These are phyloP conservation scores for Chrysolina haemoptera DNA, from an alignment of 2,888 invertebrate genomes.

Conservation along the genomic window DNA sequence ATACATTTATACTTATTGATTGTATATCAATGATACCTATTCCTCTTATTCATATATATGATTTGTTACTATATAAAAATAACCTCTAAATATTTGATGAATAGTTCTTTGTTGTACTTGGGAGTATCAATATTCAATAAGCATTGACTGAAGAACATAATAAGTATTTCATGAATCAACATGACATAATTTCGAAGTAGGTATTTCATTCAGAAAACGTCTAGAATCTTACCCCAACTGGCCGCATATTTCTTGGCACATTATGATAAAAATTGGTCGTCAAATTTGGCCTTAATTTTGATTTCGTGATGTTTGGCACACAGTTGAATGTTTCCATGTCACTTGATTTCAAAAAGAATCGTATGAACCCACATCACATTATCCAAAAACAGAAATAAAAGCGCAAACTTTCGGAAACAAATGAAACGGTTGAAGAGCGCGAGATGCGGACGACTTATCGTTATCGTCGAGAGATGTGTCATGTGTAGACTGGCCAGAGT, in stretches of 20 bases:
- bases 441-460: not conserved
- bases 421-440: conserved; percentile 28
- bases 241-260: conserved; percentile 55
- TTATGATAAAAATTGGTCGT: conserved; percentile 54
- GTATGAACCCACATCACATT: conserved; percentile 38
- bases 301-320: conserved; percentile 42
- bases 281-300: conserved; percentile 56
- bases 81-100: no score
- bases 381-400: conserved; percentile 27
- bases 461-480: conserved; percentile 4
- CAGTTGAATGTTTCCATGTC: conserved; percentile 57
- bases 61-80: no score
- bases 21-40: not conserved
- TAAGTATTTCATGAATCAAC: not conserved
- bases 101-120: not conserved
- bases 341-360: conserved; percentile 19
- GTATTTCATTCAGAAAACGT: not conserved
- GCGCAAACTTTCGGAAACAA: conserved; percentile 4
- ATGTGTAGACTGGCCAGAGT: not conserved
- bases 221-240: conserved; percentile 53
- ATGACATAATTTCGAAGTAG: not conserved
- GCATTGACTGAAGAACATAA: no score
- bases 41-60: no score
- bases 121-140: no score
- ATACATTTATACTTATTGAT: not conserved